Conservation (phyloP, 1,140 invertebrate species). For the Thereuonema tuberculata region DNA sequence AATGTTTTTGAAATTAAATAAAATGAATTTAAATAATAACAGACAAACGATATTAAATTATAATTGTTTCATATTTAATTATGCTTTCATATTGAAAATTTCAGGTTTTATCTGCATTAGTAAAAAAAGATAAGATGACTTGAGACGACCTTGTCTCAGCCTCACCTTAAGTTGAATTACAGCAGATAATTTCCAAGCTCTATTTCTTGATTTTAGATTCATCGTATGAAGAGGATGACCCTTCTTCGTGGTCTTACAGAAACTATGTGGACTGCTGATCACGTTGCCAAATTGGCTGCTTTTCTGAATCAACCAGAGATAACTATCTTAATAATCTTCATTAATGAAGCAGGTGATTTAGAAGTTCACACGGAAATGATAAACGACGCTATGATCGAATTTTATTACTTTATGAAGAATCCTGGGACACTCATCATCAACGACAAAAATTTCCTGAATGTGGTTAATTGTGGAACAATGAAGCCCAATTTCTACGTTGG, state of each 20-base stretch:
- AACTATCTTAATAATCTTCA: background rate
- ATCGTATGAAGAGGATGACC: background rate
- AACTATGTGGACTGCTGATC: background rate
- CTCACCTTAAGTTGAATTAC: too few relatives aligned
- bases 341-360: background rate
- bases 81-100: too few relatives aligned
- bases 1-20: too few relatives aligned
- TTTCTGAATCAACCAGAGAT: background rate
- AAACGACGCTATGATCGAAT: background rate
- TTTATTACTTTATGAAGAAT: slow-evolving; percentile 15
- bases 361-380: background rate
- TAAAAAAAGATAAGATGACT: too few relatives aligned
- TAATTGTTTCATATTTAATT: too few relatives aligned
- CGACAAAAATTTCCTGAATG: slow-evolving; percentile 1
- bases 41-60: too few relatives aligned
- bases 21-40: too few relatives aligned
- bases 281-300: background rate
- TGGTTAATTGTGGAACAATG: slow-evolving; percentile 10
- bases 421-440: background rate
- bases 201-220: too few relatives aligned
- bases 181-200: too few relatives aligned
- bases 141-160: too few relatives aligned
- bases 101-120: too few relatives aligned
- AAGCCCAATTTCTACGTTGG: too few relatives aligned
- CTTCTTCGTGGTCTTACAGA: background rate